Evolutionary conservation across 2,113 vertebrate genomes (phyloP).

Genomic region (Pluvialis apricaria): DNA sequence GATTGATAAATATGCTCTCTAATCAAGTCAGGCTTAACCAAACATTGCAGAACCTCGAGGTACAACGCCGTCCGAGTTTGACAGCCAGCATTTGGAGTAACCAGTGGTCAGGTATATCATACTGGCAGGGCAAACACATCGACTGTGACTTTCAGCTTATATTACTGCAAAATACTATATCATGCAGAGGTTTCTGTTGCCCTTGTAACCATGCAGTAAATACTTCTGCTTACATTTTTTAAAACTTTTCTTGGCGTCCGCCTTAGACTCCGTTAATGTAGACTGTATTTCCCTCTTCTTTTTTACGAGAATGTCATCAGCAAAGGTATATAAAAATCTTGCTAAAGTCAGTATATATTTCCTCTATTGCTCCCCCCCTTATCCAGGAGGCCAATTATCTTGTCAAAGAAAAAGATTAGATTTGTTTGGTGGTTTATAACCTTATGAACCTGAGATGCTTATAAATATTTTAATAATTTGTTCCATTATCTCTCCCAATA

Average conservation of each 20-base stretch:
- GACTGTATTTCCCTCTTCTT: background rate
- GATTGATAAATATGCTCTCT: background rate
- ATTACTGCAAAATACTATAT: background rate
- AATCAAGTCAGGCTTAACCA: background rate
- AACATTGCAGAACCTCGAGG: background rate
- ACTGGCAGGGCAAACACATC: background rate
- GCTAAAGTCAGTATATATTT: constrained; percentile 22
- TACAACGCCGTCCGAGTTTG: background rate
- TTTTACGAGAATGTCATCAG: background rate
- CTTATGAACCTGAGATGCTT: constrained; percentile 60
- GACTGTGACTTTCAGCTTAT: background rate
- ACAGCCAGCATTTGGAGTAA: background rate
- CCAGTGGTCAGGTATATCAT: rapidly evolving
- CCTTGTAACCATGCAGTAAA: background rate
- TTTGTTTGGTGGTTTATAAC: constrained; percentile 65
- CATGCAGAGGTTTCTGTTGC: background rate
- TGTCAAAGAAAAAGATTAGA: constrained; percentile 59
- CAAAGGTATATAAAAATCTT: constrained; percentile 36
- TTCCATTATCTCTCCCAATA: constrained; percentile 65
- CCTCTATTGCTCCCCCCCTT: background rate
- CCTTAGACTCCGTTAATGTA: background rate
- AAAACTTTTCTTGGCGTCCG: background rate
- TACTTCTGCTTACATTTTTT: background rate
- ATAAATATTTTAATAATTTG: constrained; percentile 70
- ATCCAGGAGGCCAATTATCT: constrained; percentile 58